Evolutionary conservation across 2,113 vertebrate species (phyloP).

Genomic region (Rana temporaria): DNA sequence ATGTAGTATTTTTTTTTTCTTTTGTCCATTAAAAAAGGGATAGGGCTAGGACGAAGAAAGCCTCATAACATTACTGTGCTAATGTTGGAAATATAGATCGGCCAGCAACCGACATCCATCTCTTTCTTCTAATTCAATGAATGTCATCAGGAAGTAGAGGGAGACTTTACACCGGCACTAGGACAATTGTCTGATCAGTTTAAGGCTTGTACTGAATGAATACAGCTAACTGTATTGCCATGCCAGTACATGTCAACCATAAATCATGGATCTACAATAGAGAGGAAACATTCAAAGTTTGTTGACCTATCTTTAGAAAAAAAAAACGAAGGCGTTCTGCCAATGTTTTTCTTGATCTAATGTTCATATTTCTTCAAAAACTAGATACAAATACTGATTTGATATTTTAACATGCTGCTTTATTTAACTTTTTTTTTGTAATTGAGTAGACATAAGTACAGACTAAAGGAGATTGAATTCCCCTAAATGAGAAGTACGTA

Average conservation of each 20-base stretch:
- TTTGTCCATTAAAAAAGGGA: too few species aligned
- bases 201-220: not conserved
- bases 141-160: slow-evolving; percentile 17
- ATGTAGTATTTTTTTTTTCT: not conserved
- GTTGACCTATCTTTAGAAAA: not conserved
- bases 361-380: too few species aligned
- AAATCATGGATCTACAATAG: slow-evolving; percentile 13
- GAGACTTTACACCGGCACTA: not conserved
- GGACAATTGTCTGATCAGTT: slow-evolving; percentile 31
- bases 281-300: not conserved
- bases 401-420: too few species aligned
- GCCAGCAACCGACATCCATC: slow-evolving; percentile 16
- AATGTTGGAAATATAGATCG: not conserved
- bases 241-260: not conserved
- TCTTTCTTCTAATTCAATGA: slow-evolving; percentile 10
- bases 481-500: too few species aligned
- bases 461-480: too few species aligned
- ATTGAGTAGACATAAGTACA: too few species aligned
- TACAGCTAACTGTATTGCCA: not conserved
- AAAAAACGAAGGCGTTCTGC: not conserved
- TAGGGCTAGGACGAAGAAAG: not conserved
- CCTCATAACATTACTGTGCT: not conserved
- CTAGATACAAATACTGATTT: too few species aligned
- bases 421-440: too few species aligned
- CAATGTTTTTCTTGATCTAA: not conserved